These are phyloP conservation scores for Phylloscopus whistleri DNA, from an alignment of 2,113 vertebrate species.

Conservation along the genomic window DNA sequence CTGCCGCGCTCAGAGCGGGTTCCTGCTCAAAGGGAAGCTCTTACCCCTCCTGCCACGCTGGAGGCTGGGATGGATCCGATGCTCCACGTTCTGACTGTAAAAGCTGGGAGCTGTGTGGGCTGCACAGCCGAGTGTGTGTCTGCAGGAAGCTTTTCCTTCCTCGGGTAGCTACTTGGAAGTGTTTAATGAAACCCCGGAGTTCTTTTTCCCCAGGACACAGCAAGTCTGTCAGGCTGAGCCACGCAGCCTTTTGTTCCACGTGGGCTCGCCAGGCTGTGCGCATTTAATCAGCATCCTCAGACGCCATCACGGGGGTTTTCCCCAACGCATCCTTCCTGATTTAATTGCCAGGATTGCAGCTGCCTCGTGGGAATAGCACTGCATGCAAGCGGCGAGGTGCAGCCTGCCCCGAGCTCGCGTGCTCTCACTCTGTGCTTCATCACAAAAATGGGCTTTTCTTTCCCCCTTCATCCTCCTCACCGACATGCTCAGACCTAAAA, in stretches of 20 bases:
- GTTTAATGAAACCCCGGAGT: not conserved
- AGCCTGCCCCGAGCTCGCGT: fast-evolving
- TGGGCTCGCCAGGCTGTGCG: not conserved
- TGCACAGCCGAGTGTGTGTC: not conserved
- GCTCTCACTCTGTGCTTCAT: not conserved
- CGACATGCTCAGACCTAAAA: not conserved
- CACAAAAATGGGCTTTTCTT: not conserved
- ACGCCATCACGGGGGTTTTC: not conserved
- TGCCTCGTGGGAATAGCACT: not conserved
- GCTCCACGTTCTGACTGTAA: not conserved
- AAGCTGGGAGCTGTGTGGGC: not conserved
- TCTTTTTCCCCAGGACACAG: not conserved
- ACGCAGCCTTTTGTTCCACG: conserved; percentile 9
- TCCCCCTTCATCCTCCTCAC: not conserved
- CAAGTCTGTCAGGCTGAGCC: not conserved
- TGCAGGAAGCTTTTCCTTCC: not conserved
- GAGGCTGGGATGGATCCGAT: not conserved
- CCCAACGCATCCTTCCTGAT: not conserved
- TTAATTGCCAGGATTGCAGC: not conserved
- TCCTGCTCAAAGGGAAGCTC: not conserved
- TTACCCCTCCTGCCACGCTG: not conserved
- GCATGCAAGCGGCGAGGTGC: not conserved
- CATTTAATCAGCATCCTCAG: not conserved
- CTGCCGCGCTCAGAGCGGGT: fast-evolving
- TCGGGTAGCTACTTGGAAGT: not conserved